Base-by-base conservation (phyloP, 2,113 vertebrate species). In the Bubalus kerabau region DNA sequence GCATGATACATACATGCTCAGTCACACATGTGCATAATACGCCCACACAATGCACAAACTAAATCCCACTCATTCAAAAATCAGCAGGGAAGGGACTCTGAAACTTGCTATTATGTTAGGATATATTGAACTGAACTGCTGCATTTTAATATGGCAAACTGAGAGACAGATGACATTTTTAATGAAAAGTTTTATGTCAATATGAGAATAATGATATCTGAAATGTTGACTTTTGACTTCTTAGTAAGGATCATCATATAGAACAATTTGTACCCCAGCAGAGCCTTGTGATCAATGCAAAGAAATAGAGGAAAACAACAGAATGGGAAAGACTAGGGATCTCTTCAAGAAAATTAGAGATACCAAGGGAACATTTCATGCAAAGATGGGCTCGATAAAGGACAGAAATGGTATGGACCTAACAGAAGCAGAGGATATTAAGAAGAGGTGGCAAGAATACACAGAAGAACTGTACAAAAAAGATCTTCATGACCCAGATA, bases 11-110 rank as follows among this genome's bases (percentile, higher is more conserved):
- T 43, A 14, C 3, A 14, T 3, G 5, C 1, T 43, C 24, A 82
- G 11, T 1, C 10, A 26, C 48, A 43, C 7, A 3, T 9, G 6
- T 3, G 6, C 15, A 4, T 30, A 56, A 21, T 26, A 56, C 10
- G 6, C 19, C 30, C 19, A 80, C 6, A n/a, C 17, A 48, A 40
- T 8, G 40, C n/a, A 36, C 19, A 4, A 57, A 26, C 36, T 4
- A 36, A 40, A 59, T 12, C 26, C 46, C 26, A 82, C n/a, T 6
- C 28, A 86, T 80, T 80, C 21, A 89, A 52, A 60, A 52, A 19
- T 32, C 16, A 5, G 28, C 12, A 43, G 19, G 48, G 21, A 84
- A 59, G 23, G 36, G 30, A 50, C 19, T 17, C 4, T 16, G 2
- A 52, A 46, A 46, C 10, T 30, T 2, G 15, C 7, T 76, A 0